Conservation (phyloP, 2,113 vertebrate species). For the Thunnus maccoyii region DNA sequence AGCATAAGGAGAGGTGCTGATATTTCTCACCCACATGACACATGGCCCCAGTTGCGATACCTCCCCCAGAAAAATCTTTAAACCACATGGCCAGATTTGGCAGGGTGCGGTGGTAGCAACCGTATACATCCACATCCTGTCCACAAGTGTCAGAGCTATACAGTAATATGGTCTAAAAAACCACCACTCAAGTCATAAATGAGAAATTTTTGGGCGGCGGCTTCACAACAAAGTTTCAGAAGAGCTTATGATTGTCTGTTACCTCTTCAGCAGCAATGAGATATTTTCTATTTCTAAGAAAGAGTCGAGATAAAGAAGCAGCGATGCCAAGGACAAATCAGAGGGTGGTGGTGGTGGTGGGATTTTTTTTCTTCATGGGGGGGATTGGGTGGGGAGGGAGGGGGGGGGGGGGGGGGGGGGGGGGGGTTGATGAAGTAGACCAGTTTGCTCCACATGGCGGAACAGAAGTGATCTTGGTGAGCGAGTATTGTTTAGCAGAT, state of each 20-base stretch:
- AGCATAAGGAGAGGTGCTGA: constrained; percentile 84
- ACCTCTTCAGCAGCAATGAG: neutral
- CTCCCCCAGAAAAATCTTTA: constrained; percentile 76
- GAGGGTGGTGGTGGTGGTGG: constrained; percentile 38
- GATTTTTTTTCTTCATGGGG: neutral
- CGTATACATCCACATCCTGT: constrained; percentile 61
- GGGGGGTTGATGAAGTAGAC: constrained; percentile 41
- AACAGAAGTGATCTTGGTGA: constrained; percentile 82
- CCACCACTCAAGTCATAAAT: too few relatives aligned
- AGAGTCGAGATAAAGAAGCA: constrained; percentile 31
- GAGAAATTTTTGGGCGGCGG: constrained; percentile 3
- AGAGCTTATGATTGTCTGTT: neutral
- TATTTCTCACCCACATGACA: constrained; percentile 80
- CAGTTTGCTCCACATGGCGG: constrained; percentile 82
- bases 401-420: neutral
- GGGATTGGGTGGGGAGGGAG: neutral
- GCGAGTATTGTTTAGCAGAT: constrained; percentile 83
- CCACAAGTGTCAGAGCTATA: constrained; percentile 53
- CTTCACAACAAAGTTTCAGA: constrained; percentile 19
- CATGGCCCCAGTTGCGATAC: constrained; percentile 70
- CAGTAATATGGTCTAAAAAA: constrained; percentile 18
- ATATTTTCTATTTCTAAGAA: constrained; percentile 26
- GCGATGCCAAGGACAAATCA: constrained; percentile 64
- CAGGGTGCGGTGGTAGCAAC: constrained; percentile 39
- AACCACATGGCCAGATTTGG: constrained; percentile 70